Conservation (phyloP, 2,888 invertebrate species). For the Hyposoter didymator region DNA sequence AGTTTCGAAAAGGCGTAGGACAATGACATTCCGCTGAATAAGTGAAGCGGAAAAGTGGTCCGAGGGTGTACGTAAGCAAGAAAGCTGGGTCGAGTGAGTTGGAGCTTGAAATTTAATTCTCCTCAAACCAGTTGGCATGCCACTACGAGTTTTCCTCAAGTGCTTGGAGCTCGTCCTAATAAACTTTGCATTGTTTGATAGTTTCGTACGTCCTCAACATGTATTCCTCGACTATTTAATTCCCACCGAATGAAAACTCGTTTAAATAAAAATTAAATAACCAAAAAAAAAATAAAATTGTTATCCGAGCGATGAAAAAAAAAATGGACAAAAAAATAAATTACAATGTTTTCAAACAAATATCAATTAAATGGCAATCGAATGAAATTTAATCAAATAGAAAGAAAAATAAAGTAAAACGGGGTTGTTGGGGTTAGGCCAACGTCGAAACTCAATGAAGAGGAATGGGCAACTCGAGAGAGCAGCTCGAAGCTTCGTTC, state of each 20-base stretch:
- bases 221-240: not conserved
- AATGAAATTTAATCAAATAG: not conserved
- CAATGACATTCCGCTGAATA: constrained; percentile 44
- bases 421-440: not conserved
- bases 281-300: not conserved
- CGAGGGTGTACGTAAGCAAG: constrained; percentile 1
- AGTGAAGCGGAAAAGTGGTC: constrained; percentile 29
- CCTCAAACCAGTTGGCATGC: not conserved
- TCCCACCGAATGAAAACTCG: not conserved
- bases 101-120: constrained; percentile 18
- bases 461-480: not conserved
- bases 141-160: not conserved
- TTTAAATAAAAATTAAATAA: not conserved
- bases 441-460: constrained; percentile 1
- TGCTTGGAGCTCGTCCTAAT: not conserved
- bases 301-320: not conserved
- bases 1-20: constrained; percentile 15
- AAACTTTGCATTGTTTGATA: constrained; percentile 1
- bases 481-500: not conserved
- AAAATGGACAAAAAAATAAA: not conserved
- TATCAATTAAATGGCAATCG: not conserved
- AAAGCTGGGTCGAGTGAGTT: constrained; percentile 12
- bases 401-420: not conserved
- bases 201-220: not conserved
- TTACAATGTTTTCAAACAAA: not conserved